Evolutionary conservation across 37 sponge, comb jelly and placozoan genomes (phyloP).

Genomic region (Hormiphora californensis): DNA sequence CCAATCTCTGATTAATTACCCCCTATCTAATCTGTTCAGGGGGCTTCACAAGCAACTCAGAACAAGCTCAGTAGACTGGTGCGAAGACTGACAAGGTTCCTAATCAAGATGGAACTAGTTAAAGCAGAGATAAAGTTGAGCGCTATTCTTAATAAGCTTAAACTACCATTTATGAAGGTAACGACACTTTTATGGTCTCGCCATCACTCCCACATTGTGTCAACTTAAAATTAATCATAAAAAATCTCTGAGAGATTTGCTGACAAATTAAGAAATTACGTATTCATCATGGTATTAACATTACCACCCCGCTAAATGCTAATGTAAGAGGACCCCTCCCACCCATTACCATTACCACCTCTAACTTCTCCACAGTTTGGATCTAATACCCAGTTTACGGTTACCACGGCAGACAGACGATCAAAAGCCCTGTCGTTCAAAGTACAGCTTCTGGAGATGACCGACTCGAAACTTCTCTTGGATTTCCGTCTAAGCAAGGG

Average conservation of each 20-base stretch:
- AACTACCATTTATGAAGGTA: slow-evolving; percentile 25
- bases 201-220: no score
- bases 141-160: neutral
- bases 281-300: no score
- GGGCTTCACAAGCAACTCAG: slow-evolving; percentile 47
- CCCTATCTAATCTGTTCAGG: no score
- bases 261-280: no score
- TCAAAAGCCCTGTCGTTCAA: slow-evolving; percentile 31
- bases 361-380: no score
- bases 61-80: slow-evolving; percentile 16
- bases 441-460: slow-evolving; percentile 27
- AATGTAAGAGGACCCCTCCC: no score
- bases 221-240: no score
- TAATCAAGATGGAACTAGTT: neutral
- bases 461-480: neutral
- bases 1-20: no score
- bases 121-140: neutral
- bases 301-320: no score
- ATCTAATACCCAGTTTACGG: slow-evolving; percentile 36
- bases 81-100: slow-evolving; percentile 4
- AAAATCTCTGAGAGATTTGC: no score
- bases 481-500: slow-evolving; percentile 64
- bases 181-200: neutral
- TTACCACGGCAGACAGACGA: neutral
- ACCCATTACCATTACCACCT: no score